phyloP scores from a whole-genome alignment of 2,888 invertebrate genomes.

The Aethes cnicana region DNA sequence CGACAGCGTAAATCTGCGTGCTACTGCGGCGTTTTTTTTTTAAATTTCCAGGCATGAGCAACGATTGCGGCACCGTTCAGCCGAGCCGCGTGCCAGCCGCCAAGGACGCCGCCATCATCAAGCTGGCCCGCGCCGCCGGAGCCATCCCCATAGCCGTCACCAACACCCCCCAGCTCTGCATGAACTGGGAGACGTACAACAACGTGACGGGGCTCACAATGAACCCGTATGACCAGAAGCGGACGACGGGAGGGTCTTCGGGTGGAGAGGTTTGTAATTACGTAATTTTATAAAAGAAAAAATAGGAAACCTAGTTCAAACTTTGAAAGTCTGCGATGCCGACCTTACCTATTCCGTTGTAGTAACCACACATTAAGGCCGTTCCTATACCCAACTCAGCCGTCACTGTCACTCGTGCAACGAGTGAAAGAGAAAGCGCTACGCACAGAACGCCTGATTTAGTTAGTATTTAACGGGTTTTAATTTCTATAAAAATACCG shows the following conservation, averaged over 20 bases:
- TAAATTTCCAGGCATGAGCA: constrained; percentile 84
- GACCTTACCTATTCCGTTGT: no score
- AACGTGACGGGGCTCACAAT: constrained; percentile 92
- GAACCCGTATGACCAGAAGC: constrained; percentile 93
- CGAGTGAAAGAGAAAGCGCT: no score
- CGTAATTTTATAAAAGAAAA: neutral
- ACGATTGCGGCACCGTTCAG: constrained; percentile 87
- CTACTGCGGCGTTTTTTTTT: no score
- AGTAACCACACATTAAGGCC: no score
- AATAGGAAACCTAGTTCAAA: no score
- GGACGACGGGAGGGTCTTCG: constrained; percentile 94
- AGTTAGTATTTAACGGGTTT: no score
- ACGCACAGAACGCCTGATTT: no score
- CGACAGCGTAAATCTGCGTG: no score
- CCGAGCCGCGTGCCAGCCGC: constrained; percentile 84
- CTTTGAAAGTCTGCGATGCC: no score
- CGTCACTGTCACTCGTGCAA: no score
- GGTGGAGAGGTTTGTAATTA: constrained; percentile 89
- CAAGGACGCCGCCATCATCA: constrained; percentile 88
- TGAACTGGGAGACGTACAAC: constrained; percentile 96
- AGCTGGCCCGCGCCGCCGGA: constrained; percentile 87
- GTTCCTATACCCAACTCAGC: no score
- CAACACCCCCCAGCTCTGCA: constrained; percentile 94
- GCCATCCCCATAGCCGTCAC: constrained; percentile 93
- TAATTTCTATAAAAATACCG: no score